Evolutionary conservation across 30 jellyfish, hydroid and myxozoan genomes (phyloP).

Genomic region (Mastigias papua): DNA sequence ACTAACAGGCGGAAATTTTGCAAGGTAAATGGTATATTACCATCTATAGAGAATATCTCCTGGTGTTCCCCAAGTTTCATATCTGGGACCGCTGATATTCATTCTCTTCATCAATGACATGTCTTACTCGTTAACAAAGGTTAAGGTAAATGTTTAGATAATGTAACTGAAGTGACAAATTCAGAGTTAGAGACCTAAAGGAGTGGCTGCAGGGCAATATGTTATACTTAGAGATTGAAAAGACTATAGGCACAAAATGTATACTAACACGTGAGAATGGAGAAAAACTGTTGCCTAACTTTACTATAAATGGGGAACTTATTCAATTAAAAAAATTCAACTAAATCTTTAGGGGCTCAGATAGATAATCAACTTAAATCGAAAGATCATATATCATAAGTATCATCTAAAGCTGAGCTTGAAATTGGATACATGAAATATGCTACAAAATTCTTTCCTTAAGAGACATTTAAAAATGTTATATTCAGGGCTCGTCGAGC

Average conservation of each 20-base stretch:
- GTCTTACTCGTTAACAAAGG: not conserved
- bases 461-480: not conserved
- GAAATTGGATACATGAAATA: not conserved
- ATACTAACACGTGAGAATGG: not conserved
- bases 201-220: not conserved
- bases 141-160: not conserved
- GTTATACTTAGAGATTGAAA: not conserved
- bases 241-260: constrained; percentile 6
- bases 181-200: not conserved
- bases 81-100: not conserved
- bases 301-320: not conserved
- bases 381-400: not conserved
- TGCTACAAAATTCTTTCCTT: not conserved
- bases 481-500: not conserved
- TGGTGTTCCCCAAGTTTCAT: constrained; percentile 1
- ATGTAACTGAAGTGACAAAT: not conserved
- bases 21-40: not conserved
- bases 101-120: not conserved
- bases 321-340: not conserved
- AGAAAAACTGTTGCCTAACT: constrained; percentile 12
- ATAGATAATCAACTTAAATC: not conserved
- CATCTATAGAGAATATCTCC: not conserved
- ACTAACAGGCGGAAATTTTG: not conserved
- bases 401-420: not conserved
- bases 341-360: not conserved